These are phyloP conservation scores for Lottia gigantea DNA, from an alignment of 2,888 invertebrate genomes.

Conservation along the genomic window DNA sequence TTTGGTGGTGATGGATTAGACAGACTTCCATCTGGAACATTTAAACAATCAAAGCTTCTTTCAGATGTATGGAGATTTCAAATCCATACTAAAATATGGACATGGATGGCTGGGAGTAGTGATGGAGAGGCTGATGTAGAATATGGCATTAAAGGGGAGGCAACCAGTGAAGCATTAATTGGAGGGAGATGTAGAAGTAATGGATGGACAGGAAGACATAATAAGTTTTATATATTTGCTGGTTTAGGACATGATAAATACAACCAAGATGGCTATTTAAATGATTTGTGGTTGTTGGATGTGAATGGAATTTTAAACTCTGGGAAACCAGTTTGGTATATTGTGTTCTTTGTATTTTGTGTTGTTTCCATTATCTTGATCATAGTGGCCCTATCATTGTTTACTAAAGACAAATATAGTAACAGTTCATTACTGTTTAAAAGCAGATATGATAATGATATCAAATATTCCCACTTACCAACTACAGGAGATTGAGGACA, in stretches of 20 bases:
- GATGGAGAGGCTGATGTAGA: slow-evolving; percentile 38
- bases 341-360: slow-evolving; percentile 25
- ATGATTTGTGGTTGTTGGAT: slow-evolving; percentile 50
- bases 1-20: slow-evolving; percentile 56
- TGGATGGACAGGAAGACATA: slow-evolving; percentile 28
- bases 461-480: slow-evolving; percentile 23
- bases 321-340: too few species aligned
- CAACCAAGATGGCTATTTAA: slow-evolving; percentile 44
- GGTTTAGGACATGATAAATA: slow-evolving; percentile 48
- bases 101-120: slow-evolving; percentile 47
- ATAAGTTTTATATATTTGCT: slow-evolving; percentile 44
- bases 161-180: slow-evolving; percentile 29
- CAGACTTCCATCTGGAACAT: slow-evolving; percentile 27
- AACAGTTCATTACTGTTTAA: too few species aligned
- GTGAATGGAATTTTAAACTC: slow-evolving; percentile 16
- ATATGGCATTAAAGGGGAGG: slow-evolving; percentile 32
- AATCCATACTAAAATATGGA: slow-evolving; percentile 36
- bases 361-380: slow-evolving; percentile 22
- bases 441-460: background rate
- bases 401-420: slow-evolving; percentile 21
- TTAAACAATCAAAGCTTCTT: slow-evolving; percentile 39
- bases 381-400: slow-evolving; percentile 21
- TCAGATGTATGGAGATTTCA: slow-evolving; percentile 52
- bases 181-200: slow-evolving; percentile 46
- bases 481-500: slow-evolving; percentile 18